phyloP scores from a whole-genome alignment of 2,888 invertebrate genomes.

The Xylota segnis region DNA sequence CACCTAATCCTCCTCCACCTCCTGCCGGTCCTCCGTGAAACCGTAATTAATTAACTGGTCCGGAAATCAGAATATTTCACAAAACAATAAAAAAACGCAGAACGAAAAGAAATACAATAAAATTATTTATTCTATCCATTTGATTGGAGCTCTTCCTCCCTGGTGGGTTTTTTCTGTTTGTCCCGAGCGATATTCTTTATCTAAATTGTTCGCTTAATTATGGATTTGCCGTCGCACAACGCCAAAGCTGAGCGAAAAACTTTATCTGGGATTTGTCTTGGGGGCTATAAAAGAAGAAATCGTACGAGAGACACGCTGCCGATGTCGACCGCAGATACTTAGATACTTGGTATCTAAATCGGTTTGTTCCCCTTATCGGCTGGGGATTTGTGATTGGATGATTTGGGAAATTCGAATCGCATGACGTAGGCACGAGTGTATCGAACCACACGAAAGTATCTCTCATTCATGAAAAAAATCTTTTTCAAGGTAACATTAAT shows the following conservation, averaged over 20 bases:
- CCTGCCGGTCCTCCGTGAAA: background rate
- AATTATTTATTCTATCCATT: conserved; percentile 51
- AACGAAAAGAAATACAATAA: conserved; percentile 13
- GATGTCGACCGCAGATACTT: background rate
- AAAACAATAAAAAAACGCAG: background rate
- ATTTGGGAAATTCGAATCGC: conserved; percentile 51
- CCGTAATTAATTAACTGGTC: conserved; percentile 69
- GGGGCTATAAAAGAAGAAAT: conserved; percentile 28
- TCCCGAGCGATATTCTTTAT: conserved; percentile 51
- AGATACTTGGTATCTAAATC: conserved; percentile 49
- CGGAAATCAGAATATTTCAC: conserved; percentile 53
- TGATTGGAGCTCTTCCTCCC: conserved; percentile 35
- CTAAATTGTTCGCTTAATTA: conserved; percentile 39
- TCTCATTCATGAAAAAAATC: conserved; percentile 3
- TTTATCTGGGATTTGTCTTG: conserved; percentile 49
- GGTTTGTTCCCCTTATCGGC: conserved; percentile 29
- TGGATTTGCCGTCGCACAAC: conserved; percentile 37
- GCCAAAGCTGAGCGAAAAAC: conserved; percentile 2
- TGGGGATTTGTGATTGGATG: conserved; percentile 58
- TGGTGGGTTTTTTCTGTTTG: conserved; percentile 49
- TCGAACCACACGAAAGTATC: conserved; percentile 11
- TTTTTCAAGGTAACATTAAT: conserved; percentile 54
- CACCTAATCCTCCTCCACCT: conserved; percentile 3
- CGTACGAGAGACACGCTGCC: conserved; percentile 12
- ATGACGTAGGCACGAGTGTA: conserved; percentile 27